Percentiles rank a stretch among this genome's conserved stretches.
Evolutionary conservation across 1,140 invertebrate genomes (phyloP).

Genomic region (Diorhabda sublineata): DNA sequence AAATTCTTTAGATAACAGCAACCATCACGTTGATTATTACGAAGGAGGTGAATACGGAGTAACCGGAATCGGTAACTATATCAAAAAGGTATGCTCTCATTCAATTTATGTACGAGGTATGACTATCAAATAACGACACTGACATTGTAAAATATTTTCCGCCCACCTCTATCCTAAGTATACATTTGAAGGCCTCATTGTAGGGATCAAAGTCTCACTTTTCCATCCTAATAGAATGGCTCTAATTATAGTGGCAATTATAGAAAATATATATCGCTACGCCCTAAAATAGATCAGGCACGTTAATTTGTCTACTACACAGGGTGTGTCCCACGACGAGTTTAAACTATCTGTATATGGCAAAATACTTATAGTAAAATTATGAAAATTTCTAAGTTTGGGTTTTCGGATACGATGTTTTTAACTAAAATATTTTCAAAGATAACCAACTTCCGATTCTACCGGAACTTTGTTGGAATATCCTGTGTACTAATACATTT

Average conservation of each 20-base stretch:
- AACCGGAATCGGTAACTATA: background rate
- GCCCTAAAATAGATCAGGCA: background rate
- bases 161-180: background rate
- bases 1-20: background rate
- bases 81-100: background rate
- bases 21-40: background rate
- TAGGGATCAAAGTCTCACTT: background rate
- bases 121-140: background rate
- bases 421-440: too few relatives aligned
- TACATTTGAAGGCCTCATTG: background rate
- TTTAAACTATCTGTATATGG: too few relatives aligned
- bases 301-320: too few relatives aligned
- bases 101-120: background rate
- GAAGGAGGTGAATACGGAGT: background rate
- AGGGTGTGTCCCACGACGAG: too few relatives aligned
- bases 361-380: too few relatives aligned
- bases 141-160: background rate
- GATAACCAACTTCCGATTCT: too few relatives aligned
- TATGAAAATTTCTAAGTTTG: too few relatives aligned
- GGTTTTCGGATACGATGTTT: too few relatives aligned
- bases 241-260: background rate
- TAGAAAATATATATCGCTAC: background rate
- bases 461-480: too few relatives aligned
- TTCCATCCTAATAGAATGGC: background rate
- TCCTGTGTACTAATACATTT: too few relatives aligned